Evolutionary conservation across 2,888 invertebrate species (phyloP).

Genomic region (Erebia aethiops): DNA sequence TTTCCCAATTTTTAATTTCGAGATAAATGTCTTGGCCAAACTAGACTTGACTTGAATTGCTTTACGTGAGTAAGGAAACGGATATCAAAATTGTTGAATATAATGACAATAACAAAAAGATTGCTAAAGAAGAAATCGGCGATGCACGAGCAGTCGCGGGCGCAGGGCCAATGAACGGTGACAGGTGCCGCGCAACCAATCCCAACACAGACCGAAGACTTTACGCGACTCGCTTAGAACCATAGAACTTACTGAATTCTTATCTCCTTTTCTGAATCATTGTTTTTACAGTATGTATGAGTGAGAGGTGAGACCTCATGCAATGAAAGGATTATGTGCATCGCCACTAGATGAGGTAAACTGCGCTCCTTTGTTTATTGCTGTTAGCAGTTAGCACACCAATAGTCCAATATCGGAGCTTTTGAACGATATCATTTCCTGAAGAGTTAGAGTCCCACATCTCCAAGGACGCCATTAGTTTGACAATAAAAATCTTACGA

Average conservation of each 20-base stretch:
- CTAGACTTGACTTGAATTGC: no score
- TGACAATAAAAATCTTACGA: no score
- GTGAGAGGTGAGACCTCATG: slow-evolving; percentile 17
- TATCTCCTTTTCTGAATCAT: slow-evolving; percentile 54
- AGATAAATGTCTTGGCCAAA: no score
- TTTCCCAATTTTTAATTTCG: no score
- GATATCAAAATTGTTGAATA: slow-evolving; percentile 29
- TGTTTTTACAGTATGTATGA: slow-evolving; percentile 13
- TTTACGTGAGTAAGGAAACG: not conserved
- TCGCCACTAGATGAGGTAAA: slow-evolving; percentile 1
- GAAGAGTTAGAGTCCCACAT: no score
- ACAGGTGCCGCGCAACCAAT: slow-evolving; percentile 71
- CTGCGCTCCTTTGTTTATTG: slow-evolving; percentile 12
- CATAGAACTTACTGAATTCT: slow-evolving; percentile 60
- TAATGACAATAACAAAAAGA: slow-evolving; percentile 52
- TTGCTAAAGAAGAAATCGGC: slow-evolving; percentile 50
- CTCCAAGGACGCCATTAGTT: no score
- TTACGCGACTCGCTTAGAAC: slow-evolving; percentile 60
- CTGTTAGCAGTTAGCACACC: not conserved
- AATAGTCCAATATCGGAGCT: slow-evolving; percentile 1
- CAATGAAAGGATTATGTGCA: slow-evolving; percentile 10
- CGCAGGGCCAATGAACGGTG: slow-evolving; percentile 75
- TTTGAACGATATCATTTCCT: not conserved
- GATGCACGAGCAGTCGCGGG: slow-evolving; percentile 64
- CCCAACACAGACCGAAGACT: slow-evolving; percentile 54